A percentile compares a stretch with the other conserved stretches of the same genome.
These are phyloP conservation scores for Sternotherus odoratus DNA, from an alignment of 2,797 vertebrate genomes.

Conservation along the genomic window DNA sequence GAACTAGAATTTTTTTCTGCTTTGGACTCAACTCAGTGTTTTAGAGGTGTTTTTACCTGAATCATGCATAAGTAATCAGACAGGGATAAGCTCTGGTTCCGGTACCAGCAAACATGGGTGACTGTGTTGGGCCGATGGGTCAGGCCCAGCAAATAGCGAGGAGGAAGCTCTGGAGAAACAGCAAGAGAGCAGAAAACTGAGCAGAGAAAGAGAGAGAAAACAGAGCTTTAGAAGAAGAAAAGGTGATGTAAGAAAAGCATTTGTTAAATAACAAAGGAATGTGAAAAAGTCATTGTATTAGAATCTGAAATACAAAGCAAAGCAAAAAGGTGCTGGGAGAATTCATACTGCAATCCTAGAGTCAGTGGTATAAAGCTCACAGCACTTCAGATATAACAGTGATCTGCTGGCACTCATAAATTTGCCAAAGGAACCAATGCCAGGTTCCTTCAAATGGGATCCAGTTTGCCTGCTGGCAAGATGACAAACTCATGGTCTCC, in stretches of 20 bases:
- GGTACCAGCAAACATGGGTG: slow-evolving; percentile 97
- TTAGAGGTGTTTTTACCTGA: slow-evolving; percentile 87
- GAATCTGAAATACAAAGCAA: slow-evolving; percentile 10
- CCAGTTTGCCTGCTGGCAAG: background rate
- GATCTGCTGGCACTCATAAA: background rate
- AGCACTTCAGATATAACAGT: background rate
- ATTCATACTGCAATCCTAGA: background rate
- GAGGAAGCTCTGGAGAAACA: slow-evolving; percentile 88
- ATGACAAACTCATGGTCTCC: background rate
- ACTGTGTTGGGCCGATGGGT: slow-evolving; percentile 93
- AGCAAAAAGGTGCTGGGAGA: slow-evolving; percentile 4
- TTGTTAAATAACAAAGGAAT: slow-evolving; percentile 61
- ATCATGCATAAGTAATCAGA: slow-evolving; percentile 95
- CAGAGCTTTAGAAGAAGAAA: slow-evolving; percentile 54
- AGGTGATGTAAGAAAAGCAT: slow-evolving; percentile 14
- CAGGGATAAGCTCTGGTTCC: slow-evolving; percentile 94
- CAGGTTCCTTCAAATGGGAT: background rate
- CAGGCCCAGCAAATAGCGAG: slow-evolving; percentile 90
- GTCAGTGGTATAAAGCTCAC: background rate
- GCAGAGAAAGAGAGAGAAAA: slow-evolving; percentile 59
- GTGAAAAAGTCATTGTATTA: slow-evolving; percentile 25
- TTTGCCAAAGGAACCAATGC: background rate
- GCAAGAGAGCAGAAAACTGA: slow-evolving; percentile 88
- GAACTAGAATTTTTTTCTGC: background rate
- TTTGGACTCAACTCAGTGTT: slow-evolving; percentile 28